These are phyloP conservation scores for Dunckerocampus dactyliophorus DNA, from an alignment of 2,113 vertebrate genomes.

Conservation along the genomic window DNA sequence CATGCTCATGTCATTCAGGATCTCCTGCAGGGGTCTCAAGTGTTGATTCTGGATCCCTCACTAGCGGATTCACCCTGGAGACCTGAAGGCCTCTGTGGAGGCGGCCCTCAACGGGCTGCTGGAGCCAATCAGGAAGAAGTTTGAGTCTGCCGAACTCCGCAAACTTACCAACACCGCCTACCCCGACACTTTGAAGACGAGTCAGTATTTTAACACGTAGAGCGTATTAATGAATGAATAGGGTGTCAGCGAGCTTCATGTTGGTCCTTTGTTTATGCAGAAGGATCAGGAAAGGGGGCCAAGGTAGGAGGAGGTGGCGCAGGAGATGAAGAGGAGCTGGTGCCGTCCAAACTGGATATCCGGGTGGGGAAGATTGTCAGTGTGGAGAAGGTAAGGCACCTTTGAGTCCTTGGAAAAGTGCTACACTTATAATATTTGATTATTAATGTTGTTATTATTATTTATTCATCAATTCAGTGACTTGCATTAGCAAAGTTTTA, in stretches of 20 bases:
- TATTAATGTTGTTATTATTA: not conserved
- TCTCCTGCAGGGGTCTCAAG: not conserved
- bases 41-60: not conserved
- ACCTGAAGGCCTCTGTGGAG: slow-evolving; percentile 93
- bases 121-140: slow-evolving; percentile 94
- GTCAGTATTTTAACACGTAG: slow-evolving; percentile 66
- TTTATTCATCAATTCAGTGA: not conserved
- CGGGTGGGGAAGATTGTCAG: slow-evolving; percentile 89
- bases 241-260: not conserved
- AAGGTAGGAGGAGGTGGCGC: slow-evolving; percentile 61
- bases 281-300: slow-evolving; percentile 73
- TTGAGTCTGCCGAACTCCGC: slow-evolving; percentile 81
- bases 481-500: no score
- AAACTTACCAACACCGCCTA: slow-evolving; percentile 83
- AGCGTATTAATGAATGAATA: no score
- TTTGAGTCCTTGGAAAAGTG: not conserved
- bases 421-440: not conserved
- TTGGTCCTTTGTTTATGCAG: slow-evolving; percentile 57
- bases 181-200: slow-evolving; percentile 81
- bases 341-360: slow-evolving; percentile 89
- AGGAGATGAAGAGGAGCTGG: slow-evolving; percentile 73
- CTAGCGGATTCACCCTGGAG: slow-evolving; percentile 88
- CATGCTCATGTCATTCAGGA: not conserved
- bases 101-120: slow-evolving; percentile 85
- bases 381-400: slow-evolving; percentile 81